Percentiles rank a stretch among this genome's conserved stretches.
Evolutionary conservation across 2,797 vertebrate species (phyloP).

Genomic region (Tympanoctomys barrerae): DNA sequence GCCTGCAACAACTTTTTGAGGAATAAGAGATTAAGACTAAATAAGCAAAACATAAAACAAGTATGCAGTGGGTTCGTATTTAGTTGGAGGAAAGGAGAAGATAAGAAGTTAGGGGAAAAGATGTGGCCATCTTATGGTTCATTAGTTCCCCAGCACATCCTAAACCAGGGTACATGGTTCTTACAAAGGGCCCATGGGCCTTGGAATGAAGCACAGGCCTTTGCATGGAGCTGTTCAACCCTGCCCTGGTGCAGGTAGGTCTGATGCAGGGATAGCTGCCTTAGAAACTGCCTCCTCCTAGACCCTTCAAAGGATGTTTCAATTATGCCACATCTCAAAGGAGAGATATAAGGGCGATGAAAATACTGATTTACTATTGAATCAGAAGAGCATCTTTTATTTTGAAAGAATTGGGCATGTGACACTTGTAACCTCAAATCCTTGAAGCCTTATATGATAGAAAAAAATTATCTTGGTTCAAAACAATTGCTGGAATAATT

Average conservation of each 20-base stretch:
- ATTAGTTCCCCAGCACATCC: background rate
- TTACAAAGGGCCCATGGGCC: background rate
- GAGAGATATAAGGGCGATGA: slow-evolving; percentile 2
- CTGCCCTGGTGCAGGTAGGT: rapidly evolving
- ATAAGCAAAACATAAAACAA: background rate
- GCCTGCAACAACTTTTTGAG: background rate
- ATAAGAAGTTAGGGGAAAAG: background rate
- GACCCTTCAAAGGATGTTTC: background rate
- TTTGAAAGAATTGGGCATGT: slow-evolving; percentile 36
- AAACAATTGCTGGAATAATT: slow-evolving; percentile 72
- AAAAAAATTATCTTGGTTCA: slow-evolving; percentile 52
- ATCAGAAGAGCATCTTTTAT: background rate
- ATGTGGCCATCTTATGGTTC: background rate
- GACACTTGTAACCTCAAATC: slow-evolving; percentile 28
- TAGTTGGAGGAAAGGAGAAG: background rate
- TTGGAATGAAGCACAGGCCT: background rate
- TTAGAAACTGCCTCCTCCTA: background rate
- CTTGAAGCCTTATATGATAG: slow-evolving; percentile 31
- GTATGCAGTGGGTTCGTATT: background rate
- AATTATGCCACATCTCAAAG: background rate
- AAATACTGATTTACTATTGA: slow-evolving; percentile 39
- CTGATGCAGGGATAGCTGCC: background rate
- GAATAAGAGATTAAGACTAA: slow-evolving; percentile 26
- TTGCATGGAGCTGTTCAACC: background rate
- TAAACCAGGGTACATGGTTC: too few species aligned